Conservation (phyloP, 2,888 invertebrate species). For the Onchidella celtica region DNA sequence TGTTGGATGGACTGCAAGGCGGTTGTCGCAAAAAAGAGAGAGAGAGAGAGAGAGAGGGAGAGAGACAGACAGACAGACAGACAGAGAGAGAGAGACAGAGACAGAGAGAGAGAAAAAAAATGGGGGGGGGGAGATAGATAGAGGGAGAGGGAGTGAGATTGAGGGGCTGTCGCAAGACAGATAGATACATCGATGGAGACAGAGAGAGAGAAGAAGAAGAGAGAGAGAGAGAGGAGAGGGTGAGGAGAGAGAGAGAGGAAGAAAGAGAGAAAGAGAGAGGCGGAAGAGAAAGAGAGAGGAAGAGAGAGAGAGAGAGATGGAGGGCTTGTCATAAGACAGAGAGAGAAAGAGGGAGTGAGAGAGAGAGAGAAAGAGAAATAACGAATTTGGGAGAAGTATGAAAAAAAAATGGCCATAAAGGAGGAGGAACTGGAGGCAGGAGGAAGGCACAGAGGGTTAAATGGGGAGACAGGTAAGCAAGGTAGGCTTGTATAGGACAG, state of each 20-base stretch:
- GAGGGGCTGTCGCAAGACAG: too few relatives aligned
- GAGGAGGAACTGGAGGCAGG: too few relatives aligned
- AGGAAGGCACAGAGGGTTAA: too few relatives aligned
- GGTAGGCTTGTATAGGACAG: too few relatives aligned
- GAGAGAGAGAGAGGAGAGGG: neutral
- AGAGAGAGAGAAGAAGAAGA: neutral
- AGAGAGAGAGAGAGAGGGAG: neutral
- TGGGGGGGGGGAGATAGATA: neutral
- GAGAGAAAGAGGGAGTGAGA: neutral
- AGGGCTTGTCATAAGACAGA: neutral
- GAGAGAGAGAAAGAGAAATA: neutral
- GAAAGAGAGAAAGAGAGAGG: neutral
- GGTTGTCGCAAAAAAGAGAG: neutral
- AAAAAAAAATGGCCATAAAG: neutral
- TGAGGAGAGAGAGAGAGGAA: neutral
- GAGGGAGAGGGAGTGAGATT: conserved; percentile 8
- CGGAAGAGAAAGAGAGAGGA: neutral
- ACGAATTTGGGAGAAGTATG: neutral
- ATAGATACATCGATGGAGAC: neutral
- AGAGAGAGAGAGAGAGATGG: neutral
- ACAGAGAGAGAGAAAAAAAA: neutral
- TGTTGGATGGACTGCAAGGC: too few relatives aligned
- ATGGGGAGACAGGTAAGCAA: too few relatives aligned
- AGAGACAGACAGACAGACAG: neutral
- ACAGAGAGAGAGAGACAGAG: neutral